These are phyloP conservation scores for Drosophila triauraria DNA, from an alignment of 1,140 invertebrate species.

Conservation along the genomic window DNA sequence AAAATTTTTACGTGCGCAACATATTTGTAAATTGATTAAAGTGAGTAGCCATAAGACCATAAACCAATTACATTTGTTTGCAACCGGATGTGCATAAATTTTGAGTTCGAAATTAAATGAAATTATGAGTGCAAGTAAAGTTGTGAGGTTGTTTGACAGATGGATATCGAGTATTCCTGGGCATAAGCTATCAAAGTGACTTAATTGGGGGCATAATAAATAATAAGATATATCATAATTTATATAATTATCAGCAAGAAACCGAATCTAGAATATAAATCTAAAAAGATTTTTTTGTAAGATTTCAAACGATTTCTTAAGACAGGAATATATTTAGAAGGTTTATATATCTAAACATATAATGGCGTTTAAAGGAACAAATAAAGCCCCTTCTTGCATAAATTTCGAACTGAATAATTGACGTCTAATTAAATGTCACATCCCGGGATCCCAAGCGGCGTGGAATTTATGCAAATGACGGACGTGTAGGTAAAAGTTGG, in stretches of 20 bases:
- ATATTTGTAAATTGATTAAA: slow-evolving; percentile 24
- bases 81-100: slow-evolving; percentile 31
- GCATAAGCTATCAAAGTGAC: slow-evolving; percentile 1
- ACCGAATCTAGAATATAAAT: not conserved
- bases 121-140: slow-evolving; percentile 22
- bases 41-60: slow-evolving; percentile 5
- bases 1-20: slow-evolving; percentile 34
- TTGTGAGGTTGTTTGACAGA: slow-evolving; percentile 17
- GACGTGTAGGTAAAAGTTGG: slow-evolving; percentile 40
- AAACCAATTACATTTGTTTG: slow-evolving; percentile 18
- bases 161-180: slow-evolving; percentile 22
- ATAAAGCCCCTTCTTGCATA: slow-evolving; percentile 1
- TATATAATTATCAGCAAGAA: not conserved
- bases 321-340: not conserved
- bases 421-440: slow-evolving; percentile 34
- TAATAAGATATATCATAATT: not conserved
- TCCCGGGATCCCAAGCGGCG: slow-evolving; percentile 7
- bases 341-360: not conserved
- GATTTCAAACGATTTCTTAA: too few relatives aligned
- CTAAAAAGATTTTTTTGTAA: not conserved
- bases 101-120: slow-evolving; percentile 19
- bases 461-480: slow-evolving; percentile 50
- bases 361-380: not conserved
- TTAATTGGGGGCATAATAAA: not conserved
- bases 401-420: slow-evolving; percentile 21